A percentile compares a stretch with the other conserved stretches of the same genome.
These are phyloP conservation scores for Carlito syrichta DNA, from an alignment of 2,113 vertebrate species.

Conservation along the genomic window DNA sequence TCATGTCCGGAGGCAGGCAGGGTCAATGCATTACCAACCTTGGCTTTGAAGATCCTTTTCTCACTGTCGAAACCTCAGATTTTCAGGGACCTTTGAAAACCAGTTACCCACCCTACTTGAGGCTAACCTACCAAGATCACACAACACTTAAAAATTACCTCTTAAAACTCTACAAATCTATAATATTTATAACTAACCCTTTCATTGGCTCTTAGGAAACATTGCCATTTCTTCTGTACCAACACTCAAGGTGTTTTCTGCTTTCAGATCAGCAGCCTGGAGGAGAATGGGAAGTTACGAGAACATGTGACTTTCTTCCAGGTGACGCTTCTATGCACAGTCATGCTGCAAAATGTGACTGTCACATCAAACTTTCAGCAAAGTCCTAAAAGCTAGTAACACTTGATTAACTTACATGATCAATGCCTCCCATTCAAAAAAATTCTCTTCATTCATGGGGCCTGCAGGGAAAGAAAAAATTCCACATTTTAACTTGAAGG, in stretches of 20 bases:
- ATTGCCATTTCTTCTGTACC: background rate
- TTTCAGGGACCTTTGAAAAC: background rate
- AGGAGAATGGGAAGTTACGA: background rate
- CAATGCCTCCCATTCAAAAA: constrained; percentile 98
- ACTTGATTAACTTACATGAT: constrained; percentile 92
- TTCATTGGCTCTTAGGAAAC: background rate
- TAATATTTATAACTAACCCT: background rate
- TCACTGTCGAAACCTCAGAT: background rate
- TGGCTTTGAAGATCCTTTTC: background rate
- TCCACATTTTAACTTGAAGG: constrained; percentile 15
- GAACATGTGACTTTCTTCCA: background rate
- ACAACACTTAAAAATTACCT: background rate
- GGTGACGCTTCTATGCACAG: background rate
- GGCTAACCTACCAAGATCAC: background rate
- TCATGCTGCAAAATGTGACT: background rate
- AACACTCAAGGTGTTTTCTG: background rate
- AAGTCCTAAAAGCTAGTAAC: background rate
- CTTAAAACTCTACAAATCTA: background rate
- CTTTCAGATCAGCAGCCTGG: background rate
- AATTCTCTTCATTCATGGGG: constrained; percentile 98
- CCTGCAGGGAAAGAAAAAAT: constrained; percentile 80
- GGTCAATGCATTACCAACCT: background rate
- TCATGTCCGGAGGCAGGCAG: too few species aligned
- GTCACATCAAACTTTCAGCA: background rate
- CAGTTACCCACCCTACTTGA: background rate